Base-by-base conservation (phyloP, 2,888 invertebrate genomes). In the Rotaria socialis region DNA sequence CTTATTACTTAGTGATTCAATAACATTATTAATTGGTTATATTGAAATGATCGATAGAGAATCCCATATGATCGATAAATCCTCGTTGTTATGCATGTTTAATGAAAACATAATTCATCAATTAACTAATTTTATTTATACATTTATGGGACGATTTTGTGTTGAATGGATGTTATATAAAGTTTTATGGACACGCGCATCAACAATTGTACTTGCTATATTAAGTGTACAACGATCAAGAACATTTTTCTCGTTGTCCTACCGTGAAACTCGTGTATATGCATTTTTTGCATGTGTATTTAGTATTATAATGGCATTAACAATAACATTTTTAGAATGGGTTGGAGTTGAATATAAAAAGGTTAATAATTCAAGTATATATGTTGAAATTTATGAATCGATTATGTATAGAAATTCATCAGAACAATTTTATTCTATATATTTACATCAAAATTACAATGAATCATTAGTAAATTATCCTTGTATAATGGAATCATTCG, bases 181-280 rank as follows among this genome's bases (percentile, higher is more conserved):
- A 67, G 19, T 67, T 41, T 35, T 67, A 19, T 67, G 67, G 67
- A 35, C 35, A 67, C 67, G 67, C 19, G 67, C 19, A 19, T 67
- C 67, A 67, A 67, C 35, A 16, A 67, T 67, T 19, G 6, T 41
- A 16, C 35, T 67, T 16, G 67, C 67, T 27, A 67, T 67, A 67
- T 67, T 67, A 67, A 67, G 67, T 67, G 35, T 67, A 35, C 67
- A 67, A 67, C 67, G 67, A 67, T 14, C 67, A 41, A 27, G 67
- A 67, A 67, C 67, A 67, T 67, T 67, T 19, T 67, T 67, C 19
- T 67, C 67, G 24, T 19, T 67, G 10, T 67, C 67, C 3, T 67
- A 67, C 35, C 67, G 10, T 67, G 67, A 67, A 67, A 7, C 67
- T 35, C 67, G 67, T 41, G 5, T 67, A 35, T 67, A 8, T 67